A percentile compares a stretch with the other conserved stretches of the same genome.
Conservation (phyloP, 2,797 vertebrate genomes). For the Telmatherina bonti region DNA sequence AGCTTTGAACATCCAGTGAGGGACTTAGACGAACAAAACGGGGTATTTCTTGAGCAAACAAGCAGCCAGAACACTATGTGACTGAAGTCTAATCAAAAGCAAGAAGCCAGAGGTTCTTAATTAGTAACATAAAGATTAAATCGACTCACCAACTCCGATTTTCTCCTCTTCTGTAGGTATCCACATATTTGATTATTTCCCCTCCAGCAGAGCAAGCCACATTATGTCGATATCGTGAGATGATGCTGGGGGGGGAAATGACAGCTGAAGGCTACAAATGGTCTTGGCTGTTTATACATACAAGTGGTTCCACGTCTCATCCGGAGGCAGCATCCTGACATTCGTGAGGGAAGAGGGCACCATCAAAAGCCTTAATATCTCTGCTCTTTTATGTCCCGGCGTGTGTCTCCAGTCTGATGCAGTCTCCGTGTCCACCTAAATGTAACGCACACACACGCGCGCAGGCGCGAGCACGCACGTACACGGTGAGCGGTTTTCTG, state of each 20-base stretch:
- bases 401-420: slow-evolving; percentile 80
- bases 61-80: slow-evolving; percentile 19
- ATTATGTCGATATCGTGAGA: slow-evolving; percentile 78
- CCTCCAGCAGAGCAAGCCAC: slow-evolving; percentile 68
- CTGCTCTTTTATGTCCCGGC: slow-evolving; percentile 74
- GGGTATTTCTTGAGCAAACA: slow-evolving; percentile 46
- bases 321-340: slow-evolving; percentile 54
- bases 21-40: slow-evolving; percentile 36
- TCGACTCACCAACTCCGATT: slow-evolving; percentile 93
- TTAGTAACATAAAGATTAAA: slow-evolving; percentile 30
- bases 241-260: slow-evolving; percentile 53
- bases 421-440: slow-evolving; percentile 79
- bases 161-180: slow-evolving; percentile 94
- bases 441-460: slow-evolving; percentile 51
- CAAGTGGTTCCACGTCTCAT: slow-evolving; percentile 69
- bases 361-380: slow-evolving; percentile 63
- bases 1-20: slow-evolving; percentile 2
- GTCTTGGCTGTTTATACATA: slow-evolving; percentile 49
- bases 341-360: slow-evolving; percentile 44
- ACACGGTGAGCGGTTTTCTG: slow-evolving; percentile 48
- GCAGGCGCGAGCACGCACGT: slow-evolving; percentile 29
- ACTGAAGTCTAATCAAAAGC: slow-evolving; percentile 32
- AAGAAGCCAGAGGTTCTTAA: slow-evolving; percentile 30
- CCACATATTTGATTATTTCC: slow-evolving; percentile 88
- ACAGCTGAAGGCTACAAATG: slow-evolving; percentile 58